Evolutionary conservation across 2,113 vertebrate genomes (phyloP).

Genomic region (Chionodraco myersi): DNA sequence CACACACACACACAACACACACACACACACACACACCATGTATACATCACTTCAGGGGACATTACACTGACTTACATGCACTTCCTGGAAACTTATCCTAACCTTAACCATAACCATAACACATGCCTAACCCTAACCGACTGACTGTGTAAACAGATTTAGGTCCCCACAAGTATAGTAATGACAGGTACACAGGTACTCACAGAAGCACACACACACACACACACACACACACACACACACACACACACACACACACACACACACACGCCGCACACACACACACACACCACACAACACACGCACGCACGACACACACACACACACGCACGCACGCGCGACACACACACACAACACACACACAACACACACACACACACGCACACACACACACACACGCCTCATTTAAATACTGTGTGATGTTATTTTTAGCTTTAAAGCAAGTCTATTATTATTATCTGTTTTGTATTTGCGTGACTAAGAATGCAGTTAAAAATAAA

Average conservation of each 20-base stretch:
- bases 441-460: neutral
- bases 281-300: conserved; percentile 2
- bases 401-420: neutral
- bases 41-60: too few species aligned
- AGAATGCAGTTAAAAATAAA: too few species aligned
- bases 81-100: too few species aligned
- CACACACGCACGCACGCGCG: neutral
- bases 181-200: too few species aligned
- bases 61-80: too few species aligned
- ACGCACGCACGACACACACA: neutral
- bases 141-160: too few species aligned
- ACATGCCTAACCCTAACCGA: too few species aligned
- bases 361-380: conserved; percentile 3
- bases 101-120: too few species aligned
- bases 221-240: conserved; percentile 2
- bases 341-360: conserved; percentile 14
- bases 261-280: conserved; percentile 2
- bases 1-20: neutral
- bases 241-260: conserved; percentile 13
- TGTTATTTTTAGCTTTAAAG: neutral
- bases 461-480: too few species aligned
- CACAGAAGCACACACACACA: neutral
- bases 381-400: conserved; percentile 1
- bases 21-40: neutral
- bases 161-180: too few species aligned